Conservation (phyloP, 2,113 vertebrate genomes). For the Tragelaphus strepsiceros region DNA sequence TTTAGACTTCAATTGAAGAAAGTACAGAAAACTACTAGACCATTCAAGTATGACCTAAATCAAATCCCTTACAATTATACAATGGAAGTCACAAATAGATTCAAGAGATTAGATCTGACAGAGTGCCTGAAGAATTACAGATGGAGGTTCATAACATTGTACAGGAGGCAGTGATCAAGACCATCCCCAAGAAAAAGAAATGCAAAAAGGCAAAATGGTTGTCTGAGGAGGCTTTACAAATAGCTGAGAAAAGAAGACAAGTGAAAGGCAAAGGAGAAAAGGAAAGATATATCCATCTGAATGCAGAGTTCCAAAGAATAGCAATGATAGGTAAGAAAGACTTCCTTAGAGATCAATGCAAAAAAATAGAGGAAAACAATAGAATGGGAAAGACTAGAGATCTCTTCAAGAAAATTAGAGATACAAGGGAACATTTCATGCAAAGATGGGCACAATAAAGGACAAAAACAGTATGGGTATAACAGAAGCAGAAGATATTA, state of each 20-base stretch:
- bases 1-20: not conserved
- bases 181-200: not conserved
- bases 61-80: not conserved
- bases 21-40: not conserved
- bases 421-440: not conserved
- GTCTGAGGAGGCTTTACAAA: not conserved
- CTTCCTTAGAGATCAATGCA: not conserved
- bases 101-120: not conserved
- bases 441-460: not conserved
- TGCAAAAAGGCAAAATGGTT: not conserved
- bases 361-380: not conserved
- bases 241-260: not conserved
- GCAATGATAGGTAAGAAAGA: not conserved
- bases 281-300: not conserved
- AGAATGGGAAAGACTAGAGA: not conserved
- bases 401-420: not conserved
- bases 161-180: not conserved
- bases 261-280: not conserved
- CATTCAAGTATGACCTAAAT: not conserved
- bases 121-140: not conserved
- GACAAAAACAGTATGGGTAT: not conserved
- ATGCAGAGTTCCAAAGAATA: not conserved
- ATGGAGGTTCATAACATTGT: not conserved
- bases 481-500: not conserved
- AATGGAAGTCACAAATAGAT: not conserved